Percentiles rank a stretch among this genome's conserved stretches.
Conservation (phyloP, 2,888 invertebrate genomes). For the Diaprepes abbreviatus region DNA sequence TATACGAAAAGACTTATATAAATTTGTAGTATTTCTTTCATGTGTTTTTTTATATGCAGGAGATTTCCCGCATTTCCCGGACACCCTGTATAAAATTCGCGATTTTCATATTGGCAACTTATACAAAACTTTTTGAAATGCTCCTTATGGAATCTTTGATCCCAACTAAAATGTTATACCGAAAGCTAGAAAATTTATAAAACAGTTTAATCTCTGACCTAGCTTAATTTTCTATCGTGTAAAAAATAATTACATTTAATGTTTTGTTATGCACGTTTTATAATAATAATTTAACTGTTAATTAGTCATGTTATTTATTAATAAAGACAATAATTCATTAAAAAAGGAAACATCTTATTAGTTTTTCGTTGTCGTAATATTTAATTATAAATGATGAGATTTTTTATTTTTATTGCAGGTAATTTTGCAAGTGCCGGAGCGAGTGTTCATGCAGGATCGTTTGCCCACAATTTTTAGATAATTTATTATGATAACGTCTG, state of each 20-base stretch:
- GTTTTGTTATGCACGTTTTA: not conserved
- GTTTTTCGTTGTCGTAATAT: constrained; percentile 6
- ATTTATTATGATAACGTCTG: constrained; percentile 22
- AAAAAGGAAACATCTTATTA: constrained; percentile 17
- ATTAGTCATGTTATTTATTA: constrained; percentile 9
- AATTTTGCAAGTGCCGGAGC: constrained; percentile 47
- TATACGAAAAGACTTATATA: too few species aligned
- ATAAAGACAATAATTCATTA: constrained; percentile 6
- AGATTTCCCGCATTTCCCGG: too few species aligned
- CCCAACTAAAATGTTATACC: too few species aligned
- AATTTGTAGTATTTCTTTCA: too few species aligned
- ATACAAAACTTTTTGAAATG: too few species aligned
- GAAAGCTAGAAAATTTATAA: too few species aligned
- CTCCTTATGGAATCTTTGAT: too few species aligned
- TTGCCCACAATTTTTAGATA: constrained; percentile 34
- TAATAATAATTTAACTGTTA: constrained; percentile 7
- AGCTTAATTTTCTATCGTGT: not conserved
- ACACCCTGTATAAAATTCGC: too few species aligned
- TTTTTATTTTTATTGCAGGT: constrained; percentile 46
- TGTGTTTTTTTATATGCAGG: too few species aligned
- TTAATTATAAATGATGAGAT: not conserved
- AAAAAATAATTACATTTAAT: not conserved
- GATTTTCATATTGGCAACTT: too few species aligned
- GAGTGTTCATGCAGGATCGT: constrained; percentile 42
- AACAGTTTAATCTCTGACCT: not conserved